phyloP scores from a whole-genome alignment of 2,113 vertebrate genomes.

The Istiophorus platypterus region DNA sequence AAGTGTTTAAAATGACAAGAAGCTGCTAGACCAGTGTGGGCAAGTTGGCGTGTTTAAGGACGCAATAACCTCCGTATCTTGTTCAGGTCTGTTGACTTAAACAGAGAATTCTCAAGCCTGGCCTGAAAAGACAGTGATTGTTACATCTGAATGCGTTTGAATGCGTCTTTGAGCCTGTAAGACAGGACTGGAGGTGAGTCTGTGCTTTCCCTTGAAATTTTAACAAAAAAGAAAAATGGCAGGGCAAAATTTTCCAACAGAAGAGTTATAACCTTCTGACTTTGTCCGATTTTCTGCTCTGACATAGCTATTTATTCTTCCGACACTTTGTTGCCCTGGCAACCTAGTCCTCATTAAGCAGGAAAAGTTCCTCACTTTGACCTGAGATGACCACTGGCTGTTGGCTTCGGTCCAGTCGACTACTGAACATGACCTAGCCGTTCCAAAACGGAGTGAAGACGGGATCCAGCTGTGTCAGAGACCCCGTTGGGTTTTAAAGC shows the following conservation, averaged over 20 bases:
- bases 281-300: conserved; percentile 3
- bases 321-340: neutral
- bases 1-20: neutral
- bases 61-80: conserved; percentile 1
- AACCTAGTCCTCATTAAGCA: neutral
- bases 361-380: neutral
- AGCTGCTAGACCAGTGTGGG: conserved; percentile 1
- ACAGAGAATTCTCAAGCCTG: conserved; percentile 2
- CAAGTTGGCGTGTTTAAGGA: neutral
- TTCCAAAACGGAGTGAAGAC: conserved; percentile 38
- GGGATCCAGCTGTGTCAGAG: conserved; percentile 57
- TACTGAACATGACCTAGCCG: conserved; percentile 45
- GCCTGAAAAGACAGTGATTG: neutral
- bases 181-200: conserved; percentile 4
- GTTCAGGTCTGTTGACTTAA: conserved; percentile 15
- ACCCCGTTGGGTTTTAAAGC: conserved; percentile 22
- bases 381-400: conserved; percentile 18
- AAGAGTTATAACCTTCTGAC: conserved; percentile 12
- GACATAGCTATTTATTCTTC: conserved; percentile 8
- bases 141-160: neutral
- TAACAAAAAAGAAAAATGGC: conserved; percentile 2
- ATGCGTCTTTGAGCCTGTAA: neutral
- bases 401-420: conserved; percentile 39
- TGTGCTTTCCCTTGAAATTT: neutral
- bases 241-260: neutral